phyloP scores from a whole-genome alignment of 1,140 invertebrate genomes.

The Xylocopa sonorina region DNA sequence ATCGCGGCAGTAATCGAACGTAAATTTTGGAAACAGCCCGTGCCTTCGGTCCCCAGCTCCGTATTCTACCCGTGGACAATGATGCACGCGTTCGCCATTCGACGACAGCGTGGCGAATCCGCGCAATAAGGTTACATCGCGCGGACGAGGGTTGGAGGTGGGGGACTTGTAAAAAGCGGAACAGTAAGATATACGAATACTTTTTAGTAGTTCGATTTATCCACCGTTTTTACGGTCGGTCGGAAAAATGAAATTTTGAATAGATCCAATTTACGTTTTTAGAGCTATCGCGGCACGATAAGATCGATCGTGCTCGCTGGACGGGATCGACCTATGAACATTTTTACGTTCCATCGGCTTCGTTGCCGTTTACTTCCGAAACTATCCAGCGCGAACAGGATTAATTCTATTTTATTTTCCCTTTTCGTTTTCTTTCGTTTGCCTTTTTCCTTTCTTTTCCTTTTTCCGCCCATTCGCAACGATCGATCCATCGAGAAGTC shows the following conservation, averaged over 20 bases:
- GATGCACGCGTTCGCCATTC: slow-evolving; percentile 36
- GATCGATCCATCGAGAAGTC: background rate
- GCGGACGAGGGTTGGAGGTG: too few relatives aligned
- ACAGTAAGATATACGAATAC: slow-evolving; percentile 22
- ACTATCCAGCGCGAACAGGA: background rate
- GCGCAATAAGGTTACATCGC: slow-evolving; percentile 30
- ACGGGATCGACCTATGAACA: slow-evolving; percentile 39
- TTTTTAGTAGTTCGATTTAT: slow-evolving; percentile 50
- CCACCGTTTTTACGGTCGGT: slow-evolving; percentile 30
- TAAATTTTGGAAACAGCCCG: slow-evolving; percentile 48
- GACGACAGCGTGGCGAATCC: background rate
- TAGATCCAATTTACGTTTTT: slow-evolving; percentile 48
- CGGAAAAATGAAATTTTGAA: slow-evolving; percentile 51
- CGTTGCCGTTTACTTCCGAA: slow-evolving; percentile 20
- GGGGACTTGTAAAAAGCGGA: slow-evolving; percentile 30
- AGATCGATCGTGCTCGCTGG: slow-evolving; percentile 37
- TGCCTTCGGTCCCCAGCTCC: slow-evolving; percentile 3
- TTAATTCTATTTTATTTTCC: slow-evolving; percentile 22
- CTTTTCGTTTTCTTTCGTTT: background rate
- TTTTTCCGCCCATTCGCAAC: background rate
- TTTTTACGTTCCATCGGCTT: slow-evolving; percentile 47
- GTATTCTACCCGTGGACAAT: slow-evolving; percentile 23
- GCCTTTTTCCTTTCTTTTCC: background rate
- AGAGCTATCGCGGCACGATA: slow-evolving; percentile 42
- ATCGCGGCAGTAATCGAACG: slow-evolving; percentile 49